A percentile compares a stretch with the other conserved stretches of the same genome.
phyloP scores from a whole-genome alignment of 2,888 invertebrate genomes.

The Globia sparganii region DNA sequence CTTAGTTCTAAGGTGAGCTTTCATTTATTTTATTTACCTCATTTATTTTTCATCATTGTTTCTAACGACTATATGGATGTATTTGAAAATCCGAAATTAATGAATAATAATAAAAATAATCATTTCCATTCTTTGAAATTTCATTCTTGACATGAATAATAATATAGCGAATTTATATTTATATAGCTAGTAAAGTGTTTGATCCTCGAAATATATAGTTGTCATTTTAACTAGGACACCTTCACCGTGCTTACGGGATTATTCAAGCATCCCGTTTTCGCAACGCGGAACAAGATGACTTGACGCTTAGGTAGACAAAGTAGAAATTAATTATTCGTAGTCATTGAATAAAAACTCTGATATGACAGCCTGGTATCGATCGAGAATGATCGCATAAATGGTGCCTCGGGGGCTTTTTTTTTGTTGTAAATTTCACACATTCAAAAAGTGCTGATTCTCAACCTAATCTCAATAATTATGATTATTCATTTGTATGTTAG shows the following conservation, averaged over 20 bases:
- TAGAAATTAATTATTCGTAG: too few species aligned
- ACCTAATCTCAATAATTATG: background rate
- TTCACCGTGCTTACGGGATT: background rate
- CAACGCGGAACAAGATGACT: too few species aligned
- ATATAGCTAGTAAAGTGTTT: background rate
- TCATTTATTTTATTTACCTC: background rate
- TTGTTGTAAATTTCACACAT: background rate
- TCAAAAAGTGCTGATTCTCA: background rate
- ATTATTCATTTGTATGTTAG: slow-evolving; percentile 64
- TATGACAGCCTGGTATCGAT: too few species aligned
- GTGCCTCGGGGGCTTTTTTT: background rate
- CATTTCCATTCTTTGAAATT: background rate
- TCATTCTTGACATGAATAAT: background rate
- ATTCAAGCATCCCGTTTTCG: background rate
- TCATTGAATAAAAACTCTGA: too few species aligned
- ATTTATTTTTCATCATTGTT: background rate
- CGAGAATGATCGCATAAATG: too few species aligned
- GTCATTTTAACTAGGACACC: background rate
- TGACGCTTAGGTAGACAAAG: too few species aligned
- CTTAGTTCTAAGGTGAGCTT: slow-evolving; percentile 93
- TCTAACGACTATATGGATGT: too few species aligned
- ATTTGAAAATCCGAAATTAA: background rate
- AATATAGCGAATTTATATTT: too few species aligned
- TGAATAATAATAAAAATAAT: background rate
- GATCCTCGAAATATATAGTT: background rate